Evolutionary conservation across 2,888 invertebrate genomes (phyloP), one percentile per base, ranked within the genome.

Genomic region (Drosophila ezoana): DNA sequence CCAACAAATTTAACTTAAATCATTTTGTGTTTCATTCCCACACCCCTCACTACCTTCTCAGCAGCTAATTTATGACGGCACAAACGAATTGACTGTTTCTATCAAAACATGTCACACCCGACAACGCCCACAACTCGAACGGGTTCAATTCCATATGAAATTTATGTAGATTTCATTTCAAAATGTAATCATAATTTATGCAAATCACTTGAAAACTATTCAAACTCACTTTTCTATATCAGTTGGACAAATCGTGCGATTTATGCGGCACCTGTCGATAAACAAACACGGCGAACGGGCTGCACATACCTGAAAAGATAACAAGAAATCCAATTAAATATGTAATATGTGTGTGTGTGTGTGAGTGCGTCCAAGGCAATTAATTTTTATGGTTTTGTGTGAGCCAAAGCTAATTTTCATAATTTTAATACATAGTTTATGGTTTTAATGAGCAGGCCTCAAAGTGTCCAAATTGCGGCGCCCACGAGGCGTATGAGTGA

Each of bases 271-370:
- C 66, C 79, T 78, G 74, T 44, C 51, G 51, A 16, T 35, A 11
- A 54, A 57, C 44, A 52, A 33, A 35, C 38, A 68, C 49, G 28
- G 54, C 49, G 35, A 14, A 9, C 18, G 32, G 33, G 20, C 13
- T 35, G n/a, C 16, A 63, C 66, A 61, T 72, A 88, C 89, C 83
- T 88, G 89, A 16, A 83, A 87, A 58, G 79, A 86, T 70, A 81
- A 72, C 52, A 73, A 71, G 59, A 56, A 56, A 72, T 43, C 16
- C 61, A 72, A 76, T 77, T 66, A 76, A 48, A 62, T 71, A 35
- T 32, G 56, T 47, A 47, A 61, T 54, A 61, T 41, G 11, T 35
- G 16, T 52, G 18, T 47, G 23, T 9, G 43, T n/a, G 32, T 43
- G 32, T 44, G 52, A 16, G 67, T 43, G 58, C 11, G 37, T 11